Percentiles rank a stretch among this genome's conserved stretches.
phyloP scores from a whole-genome alignment of 2,113 vertebrate genomes.

The Leiothrix lutea region DNA sequence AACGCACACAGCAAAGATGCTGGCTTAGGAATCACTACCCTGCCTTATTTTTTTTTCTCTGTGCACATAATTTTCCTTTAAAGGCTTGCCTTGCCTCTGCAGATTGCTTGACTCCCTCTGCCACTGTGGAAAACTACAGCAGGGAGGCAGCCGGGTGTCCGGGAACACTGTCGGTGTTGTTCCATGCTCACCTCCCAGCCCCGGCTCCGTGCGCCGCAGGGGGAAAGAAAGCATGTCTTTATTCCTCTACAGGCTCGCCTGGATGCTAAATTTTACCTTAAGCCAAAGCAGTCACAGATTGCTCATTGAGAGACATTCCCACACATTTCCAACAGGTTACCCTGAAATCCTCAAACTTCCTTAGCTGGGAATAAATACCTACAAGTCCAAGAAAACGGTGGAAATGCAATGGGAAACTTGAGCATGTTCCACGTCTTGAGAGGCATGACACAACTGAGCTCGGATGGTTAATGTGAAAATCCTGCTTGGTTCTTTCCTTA shows the following conservation, averaged over 20 bases:
- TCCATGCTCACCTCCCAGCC: conserved; percentile 64
- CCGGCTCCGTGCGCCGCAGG: not conserved
- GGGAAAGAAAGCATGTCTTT: conserved; percentile 75
- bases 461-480: not conserved
- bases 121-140: conserved; percentile 75
- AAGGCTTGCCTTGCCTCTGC: conserved; percentile 29
- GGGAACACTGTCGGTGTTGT: conserved; percentile 77
- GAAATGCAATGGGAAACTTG: not conserved
- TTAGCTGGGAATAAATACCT: not conserved
- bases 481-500: conserved; percentile 24
- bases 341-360: conserved; percentile 28
- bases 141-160: conserved; percentile 55
- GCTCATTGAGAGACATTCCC: conserved; percentile 63
- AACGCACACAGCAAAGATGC: not conserved
- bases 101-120: conserved; percentile 4
- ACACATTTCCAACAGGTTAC: conserved; percentile 34
- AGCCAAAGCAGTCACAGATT: conserved; percentile 73
- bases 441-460: not conserved
- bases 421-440: not conserved
- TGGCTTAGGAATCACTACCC: not conserved
- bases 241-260: conserved; percentile 44
- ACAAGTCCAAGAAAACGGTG: not conserved
- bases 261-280: conserved; percentile 54
- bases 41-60: conserved; percentile 49
- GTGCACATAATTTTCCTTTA: conserved; percentile 32